phyloP scores from a whole-genome alignment of 2,113 vertebrate genomes.

The Oceanodroma tethys region DNA sequence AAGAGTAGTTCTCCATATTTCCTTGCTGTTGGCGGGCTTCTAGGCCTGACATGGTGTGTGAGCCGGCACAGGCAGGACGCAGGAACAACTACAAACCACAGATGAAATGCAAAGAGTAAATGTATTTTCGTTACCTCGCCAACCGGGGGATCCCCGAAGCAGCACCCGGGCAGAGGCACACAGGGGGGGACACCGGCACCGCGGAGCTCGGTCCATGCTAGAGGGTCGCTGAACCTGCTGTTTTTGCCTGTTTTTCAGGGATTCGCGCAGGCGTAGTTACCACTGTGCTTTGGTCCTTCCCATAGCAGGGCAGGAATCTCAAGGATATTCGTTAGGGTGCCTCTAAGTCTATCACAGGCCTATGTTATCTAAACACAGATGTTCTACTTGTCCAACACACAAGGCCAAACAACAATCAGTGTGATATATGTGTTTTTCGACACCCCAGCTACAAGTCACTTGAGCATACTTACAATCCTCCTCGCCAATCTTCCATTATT shows the following conservation, averaged over 20 bases:
- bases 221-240: no score
- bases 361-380: background rate
- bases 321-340: background rate
- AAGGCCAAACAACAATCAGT: background rate
- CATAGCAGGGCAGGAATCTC: background rate
- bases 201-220: background rate
- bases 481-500: background rate
- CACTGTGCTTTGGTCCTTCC: background rate
- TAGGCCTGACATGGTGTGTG: background rate
- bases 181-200: rapidly evolving
- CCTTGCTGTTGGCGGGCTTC: background rate
- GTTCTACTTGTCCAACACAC: background rate
- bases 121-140: background rate
- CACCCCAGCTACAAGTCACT: background rate
- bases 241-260: background rate
- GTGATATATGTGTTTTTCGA: background rate
- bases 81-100: background rate
- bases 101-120: background rate
- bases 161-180: no score
- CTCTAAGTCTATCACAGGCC: background rate
- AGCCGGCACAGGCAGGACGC: background rate
- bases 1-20: background rate
- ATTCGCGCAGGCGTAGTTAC: no score
- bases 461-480: background rate
- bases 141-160: background rate